phyloP scores from a whole-genome alignment of 2,113 vertebrate genomes.

The Nothocercus nigrocapillus region DNA sequence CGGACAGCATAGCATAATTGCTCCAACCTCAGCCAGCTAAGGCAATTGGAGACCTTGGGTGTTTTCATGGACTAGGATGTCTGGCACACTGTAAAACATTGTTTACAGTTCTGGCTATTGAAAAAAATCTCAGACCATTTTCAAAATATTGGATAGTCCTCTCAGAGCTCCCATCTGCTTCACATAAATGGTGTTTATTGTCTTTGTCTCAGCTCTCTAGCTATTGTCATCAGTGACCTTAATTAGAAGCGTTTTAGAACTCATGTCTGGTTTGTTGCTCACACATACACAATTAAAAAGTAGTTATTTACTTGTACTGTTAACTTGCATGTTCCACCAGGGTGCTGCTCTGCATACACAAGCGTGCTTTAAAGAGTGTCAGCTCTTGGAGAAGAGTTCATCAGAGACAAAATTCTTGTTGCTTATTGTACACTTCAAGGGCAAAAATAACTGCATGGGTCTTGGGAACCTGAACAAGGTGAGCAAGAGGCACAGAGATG shows the following conservation, averaged over 20 bases:
- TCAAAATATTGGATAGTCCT: background rate
- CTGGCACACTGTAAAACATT: background rate
- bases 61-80: background rate
- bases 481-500: background rate
- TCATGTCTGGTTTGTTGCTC: background rate
- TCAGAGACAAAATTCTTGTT: background rate
- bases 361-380: background rate
- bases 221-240: background rate
- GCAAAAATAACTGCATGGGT: background rate
- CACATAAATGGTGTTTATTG: constrained; percentile 62
- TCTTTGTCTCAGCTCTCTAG: constrained; percentile 25
- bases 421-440: background rate
- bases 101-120: background rate
- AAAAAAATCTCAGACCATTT: background rate
- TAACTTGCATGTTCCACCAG: background rate
- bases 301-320: background rate
- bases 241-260: background rate
- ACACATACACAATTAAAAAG: background rate
- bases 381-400: background rate
- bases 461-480: background rate
- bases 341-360: background rate
- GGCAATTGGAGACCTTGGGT: background rate
- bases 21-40: background rate
- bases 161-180: constrained; percentile 63
- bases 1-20: background rate